Evolutionary conservation across 2,888 invertebrate genomes (phyloP).

Genomic region (Tanaodytes sp.): DNA sequence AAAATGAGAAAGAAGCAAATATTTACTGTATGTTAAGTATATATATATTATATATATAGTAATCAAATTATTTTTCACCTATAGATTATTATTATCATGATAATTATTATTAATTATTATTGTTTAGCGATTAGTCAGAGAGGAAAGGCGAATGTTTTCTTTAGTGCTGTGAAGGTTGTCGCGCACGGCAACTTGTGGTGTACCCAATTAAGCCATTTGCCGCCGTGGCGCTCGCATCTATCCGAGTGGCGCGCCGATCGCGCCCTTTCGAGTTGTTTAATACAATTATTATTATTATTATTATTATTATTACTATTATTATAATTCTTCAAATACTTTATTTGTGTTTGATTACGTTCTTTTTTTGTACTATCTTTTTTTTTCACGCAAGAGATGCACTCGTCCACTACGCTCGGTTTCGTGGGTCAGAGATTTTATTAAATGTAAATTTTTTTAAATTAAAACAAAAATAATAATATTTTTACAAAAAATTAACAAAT

Average conservation of each 20-base stretch:
- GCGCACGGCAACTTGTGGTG: conserved; percentile 64
- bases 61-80: conserved; percentile 71
- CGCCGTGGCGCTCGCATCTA: conserved; percentile 57
- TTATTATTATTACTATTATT: no score
- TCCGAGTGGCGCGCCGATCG: conserved; percentile 18
- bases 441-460: no score
- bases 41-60: conserved; percentile 51
- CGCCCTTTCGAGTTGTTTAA: conserved; percentile 26
- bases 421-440: no score
- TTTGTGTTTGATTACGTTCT: no score
- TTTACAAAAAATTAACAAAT: no score
- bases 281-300: no score
- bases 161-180: conserved; percentile 72
- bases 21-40: conserved; percentile 70
- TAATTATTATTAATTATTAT: conserved; percentile 60
- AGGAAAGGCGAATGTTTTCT: conserved; percentile 57
- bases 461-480: no score
- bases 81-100: conserved; percentile 68
- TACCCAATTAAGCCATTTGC: conserved; percentile 66
- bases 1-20: conserved; percentile 57
- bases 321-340: no score
- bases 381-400: no score
- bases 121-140: conserved; percentile 69
- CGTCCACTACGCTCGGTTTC: no score
- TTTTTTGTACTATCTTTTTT: no score